These are phyloP conservation scores for Drosophila melanosoma DNA, from an alignment of 2,888 invertebrate species.

Conservation along the genomic window DNA sequence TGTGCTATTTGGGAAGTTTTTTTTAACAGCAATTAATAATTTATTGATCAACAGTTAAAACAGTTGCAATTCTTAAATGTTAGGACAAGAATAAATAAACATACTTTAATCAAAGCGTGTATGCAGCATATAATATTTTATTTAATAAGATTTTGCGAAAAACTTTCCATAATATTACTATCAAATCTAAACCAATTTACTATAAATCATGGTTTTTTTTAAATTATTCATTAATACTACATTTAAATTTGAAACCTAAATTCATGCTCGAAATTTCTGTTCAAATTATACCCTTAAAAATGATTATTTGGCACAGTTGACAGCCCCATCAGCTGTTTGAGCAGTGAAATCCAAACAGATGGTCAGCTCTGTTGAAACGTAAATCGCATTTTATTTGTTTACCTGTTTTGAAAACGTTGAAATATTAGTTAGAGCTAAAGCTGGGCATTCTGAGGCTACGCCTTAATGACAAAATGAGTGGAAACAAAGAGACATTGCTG, in stretches of 20 bases:
- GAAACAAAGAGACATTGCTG: constrained; percentile 42
- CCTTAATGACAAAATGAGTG: constrained; percentile 55
- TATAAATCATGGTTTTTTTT: background rate
- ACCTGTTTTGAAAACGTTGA: constrained; percentile 28
- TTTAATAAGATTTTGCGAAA: background rate
- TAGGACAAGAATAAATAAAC: background rate
- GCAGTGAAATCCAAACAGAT: constrained; percentile 12
- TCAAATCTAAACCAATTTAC: background rate
- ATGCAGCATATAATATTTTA: background rate
- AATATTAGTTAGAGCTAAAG: constrained; percentile 5
- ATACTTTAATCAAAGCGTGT: background rate
- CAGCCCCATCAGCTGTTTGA: constrained; percentile 53
- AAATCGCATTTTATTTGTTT: constrained; percentile 54
- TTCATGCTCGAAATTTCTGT: background rate
- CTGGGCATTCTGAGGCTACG: constrained; percentile 14
- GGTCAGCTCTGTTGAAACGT: constrained; percentile 34
- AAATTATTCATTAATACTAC: background rate
- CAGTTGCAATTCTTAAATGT: background rate
- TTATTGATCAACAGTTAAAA: background rate
- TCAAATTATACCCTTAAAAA: background rate
- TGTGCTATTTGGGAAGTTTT: background rate
- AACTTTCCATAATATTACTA: background rate
- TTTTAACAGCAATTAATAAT: background rate
- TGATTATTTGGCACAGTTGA: constrained; percentile 22
- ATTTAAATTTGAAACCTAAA: background rate